phyloP scores from a whole-genome alignment of 2,797 vertebrate species.

The Danio choprae region DNA sequence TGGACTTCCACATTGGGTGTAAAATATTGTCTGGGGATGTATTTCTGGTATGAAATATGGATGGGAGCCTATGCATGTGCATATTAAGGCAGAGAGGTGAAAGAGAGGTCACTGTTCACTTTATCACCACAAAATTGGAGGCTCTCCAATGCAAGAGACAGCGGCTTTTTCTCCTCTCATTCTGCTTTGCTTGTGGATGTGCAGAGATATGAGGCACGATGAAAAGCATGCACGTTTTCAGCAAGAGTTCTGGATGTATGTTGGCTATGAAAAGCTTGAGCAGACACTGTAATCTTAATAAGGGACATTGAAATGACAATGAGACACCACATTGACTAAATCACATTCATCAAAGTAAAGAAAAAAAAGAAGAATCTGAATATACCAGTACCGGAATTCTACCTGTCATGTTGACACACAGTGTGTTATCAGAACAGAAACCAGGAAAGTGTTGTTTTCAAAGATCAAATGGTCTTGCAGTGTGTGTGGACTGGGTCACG shows the following conservation, averaged over 20 bases:
- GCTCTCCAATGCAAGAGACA: slow-evolving; percentile 66
- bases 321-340: slow-evolving; percentile 15
- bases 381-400: background rate
- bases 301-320: slow-evolving; percentile 7
- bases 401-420: background rate
- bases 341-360: slow-evolving; percentile 1
- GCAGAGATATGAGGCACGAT: slow-evolving; percentile 60
- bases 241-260: background rate
- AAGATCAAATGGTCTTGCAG: slow-evolving; percentile 23
- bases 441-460: slow-evolving; percentile 11
- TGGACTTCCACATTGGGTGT: slow-evolving; percentile 67
- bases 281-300: slow-evolving; percentile 12
- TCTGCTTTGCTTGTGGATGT: slow-evolving; percentile 60
- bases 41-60: slow-evolving; percentile 79
- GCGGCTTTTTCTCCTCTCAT: slow-evolving; percentile 57
- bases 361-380: background rate
- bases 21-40: slow-evolving; percentile 70
- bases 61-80: slow-evolving; percentile 61
- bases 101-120: slow-evolving; percentile 74
- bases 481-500: background rate
- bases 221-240: background rate
- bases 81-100: slow-evolving; percentile 70
- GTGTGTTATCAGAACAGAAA: slow-evolving; percentile 26
- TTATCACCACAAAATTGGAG: slow-evolving; percentile 75
- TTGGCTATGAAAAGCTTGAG: slow-evolving; percentile 22